Conservation (phyloP, 1,140 invertebrate species). For the Archivesica marissinica region DNA sequence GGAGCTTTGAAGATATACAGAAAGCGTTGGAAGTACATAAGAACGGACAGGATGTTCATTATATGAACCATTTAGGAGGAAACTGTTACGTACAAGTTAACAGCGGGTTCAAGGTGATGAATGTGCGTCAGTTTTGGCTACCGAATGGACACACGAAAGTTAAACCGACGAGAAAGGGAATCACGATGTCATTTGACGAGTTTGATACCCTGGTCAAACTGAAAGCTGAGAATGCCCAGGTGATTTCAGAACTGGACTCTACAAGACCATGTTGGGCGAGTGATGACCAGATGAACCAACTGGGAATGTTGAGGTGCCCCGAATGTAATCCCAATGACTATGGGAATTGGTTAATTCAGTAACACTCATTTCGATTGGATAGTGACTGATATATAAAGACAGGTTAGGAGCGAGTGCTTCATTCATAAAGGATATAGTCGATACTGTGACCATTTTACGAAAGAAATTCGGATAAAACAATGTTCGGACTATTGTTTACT, state of each 20-base stretch:
- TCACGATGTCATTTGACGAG: neutral
- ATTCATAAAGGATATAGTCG: too few relatives aligned
- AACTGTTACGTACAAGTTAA: constrained; percentile 6
- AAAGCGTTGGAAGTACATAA: too few relatives aligned
- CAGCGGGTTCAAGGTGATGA: neutral
- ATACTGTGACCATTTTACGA: too few relatives aligned
- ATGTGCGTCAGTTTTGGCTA: neutral
- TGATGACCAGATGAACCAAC: neutral
- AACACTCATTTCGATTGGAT: too few relatives aligned
- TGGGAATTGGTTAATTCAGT: neutral
- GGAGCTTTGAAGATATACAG: too few relatives aligned
- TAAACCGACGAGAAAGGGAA: neutral
- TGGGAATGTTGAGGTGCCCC: neutral
- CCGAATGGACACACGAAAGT: neutral
- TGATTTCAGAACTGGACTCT: neutral
- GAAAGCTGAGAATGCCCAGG: neutral
- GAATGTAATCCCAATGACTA: constrained; percentile 26
- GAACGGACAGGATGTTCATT: too few relatives aligned
- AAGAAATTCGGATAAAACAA: too few relatives aligned
- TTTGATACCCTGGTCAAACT: neutral
- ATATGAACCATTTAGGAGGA: constrained; percentile 21
- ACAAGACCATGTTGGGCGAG: neutral
- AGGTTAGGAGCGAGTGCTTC: too few relatives aligned
- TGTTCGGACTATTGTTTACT: too few relatives aligned
- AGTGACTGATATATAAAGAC: too few relatives aligned